phyloP scores from a whole-genome alignment of 2,797 vertebrate genomes.

The Pseudochirops cupreus region DNA sequence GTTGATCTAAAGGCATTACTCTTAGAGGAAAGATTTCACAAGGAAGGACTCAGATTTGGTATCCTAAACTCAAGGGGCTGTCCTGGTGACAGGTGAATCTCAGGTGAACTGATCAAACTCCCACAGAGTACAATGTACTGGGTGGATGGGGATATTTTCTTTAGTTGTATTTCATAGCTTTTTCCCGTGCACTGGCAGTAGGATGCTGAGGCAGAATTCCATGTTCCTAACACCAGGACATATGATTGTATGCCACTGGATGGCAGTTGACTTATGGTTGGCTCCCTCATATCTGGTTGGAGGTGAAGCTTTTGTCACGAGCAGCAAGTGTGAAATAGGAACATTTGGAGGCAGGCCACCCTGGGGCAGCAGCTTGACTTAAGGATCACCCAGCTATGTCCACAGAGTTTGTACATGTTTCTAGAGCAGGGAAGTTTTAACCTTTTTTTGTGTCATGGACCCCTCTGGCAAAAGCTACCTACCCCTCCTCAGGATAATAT shows the following conservation, averaged over 20 bases:
- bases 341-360: neutral
- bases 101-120: neutral
- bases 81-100: neutral
- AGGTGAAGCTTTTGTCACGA: constrained; percentile 43
- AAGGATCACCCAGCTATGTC: neutral
- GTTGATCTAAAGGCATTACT: constrained; percentile 26
- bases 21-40: neutral
- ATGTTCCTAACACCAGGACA: neutral
- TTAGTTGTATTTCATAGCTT: neutral
- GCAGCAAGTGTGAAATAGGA: neutral
- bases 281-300: constrained; percentile 23
- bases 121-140: neutral
- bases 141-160: neutral
- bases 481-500: neutral
- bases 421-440: neutral
- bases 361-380: constrained; percentile 5
- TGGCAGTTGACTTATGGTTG: neutral
- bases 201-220: neutral
- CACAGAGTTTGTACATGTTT: neutral
- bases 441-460: neutral
- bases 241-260: neutral
- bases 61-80: neutral
- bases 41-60: neutral
- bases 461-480: neutral
- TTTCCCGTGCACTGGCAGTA: neutral